These are phyloP conservation scores for Bombylius discolor DNA, from an alignment of 2,888 invertebrate species.

Conservation along the genomic window DNA sequence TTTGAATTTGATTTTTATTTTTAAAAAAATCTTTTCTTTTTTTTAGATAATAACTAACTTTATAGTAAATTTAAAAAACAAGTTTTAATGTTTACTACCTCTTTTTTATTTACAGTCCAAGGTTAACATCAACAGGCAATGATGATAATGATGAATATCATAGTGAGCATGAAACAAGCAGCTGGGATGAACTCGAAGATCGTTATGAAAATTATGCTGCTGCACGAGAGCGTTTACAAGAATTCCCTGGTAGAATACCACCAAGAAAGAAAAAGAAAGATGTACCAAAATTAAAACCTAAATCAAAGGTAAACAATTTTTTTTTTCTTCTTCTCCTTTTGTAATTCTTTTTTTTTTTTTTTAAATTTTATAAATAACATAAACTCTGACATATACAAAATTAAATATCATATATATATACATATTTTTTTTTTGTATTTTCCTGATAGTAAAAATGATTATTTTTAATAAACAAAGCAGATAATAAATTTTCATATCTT, in stretches of 20 bases:
- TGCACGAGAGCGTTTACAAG: slow-evolving; percentile 35
- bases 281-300: slow-evolving; percentile 23
- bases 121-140: slow-evolving; percentile 35
- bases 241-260: slow-evolving; percentile 36
- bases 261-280: slow-evolving; percentile 35
- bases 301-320: slow-evolving; percentile 22
- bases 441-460: too few relatives aligned
- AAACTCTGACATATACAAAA: too few relatives aligned
- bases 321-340: not conserved
- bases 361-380: too few relatives aligned
- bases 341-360: too few relatives aligned
- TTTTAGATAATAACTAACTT: not conserved
- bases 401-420: too few relatives aligned
- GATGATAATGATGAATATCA: slow-evolving; percentile 33
- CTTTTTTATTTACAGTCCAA: slow-evolving; percentile 23
- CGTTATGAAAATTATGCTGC: slow-evolving; percentile 35
- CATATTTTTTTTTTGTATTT: too few relatives aligned
- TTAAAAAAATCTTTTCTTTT: too few relatives aligned
- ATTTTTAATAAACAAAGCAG: too few relatives aligned
- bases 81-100: too few relatives aligned
- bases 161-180: slow-evolving; percentile 35
- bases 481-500: too few relatives aligned
- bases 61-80: not conserved
- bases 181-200: slow-evolving; percentile 36
- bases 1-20: too few relatives aligned